Conservation (phyloP, 2,113 vertebrate species). For the Halcyon malimbica region DNA sequence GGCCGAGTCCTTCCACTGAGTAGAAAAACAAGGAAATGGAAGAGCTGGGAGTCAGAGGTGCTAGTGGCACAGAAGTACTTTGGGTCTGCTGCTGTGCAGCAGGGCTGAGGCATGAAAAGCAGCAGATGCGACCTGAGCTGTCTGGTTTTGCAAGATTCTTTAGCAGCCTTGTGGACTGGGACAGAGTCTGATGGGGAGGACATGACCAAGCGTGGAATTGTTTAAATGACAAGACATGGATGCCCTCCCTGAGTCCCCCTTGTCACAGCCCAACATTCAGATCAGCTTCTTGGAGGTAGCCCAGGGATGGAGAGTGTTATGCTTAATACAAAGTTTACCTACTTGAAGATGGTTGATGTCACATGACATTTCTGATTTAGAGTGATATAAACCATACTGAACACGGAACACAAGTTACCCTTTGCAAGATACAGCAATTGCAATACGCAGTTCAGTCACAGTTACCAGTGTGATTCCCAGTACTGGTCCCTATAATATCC, state of each 20-base stretch:
- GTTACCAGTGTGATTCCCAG: too few species aligned
- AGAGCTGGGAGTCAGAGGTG: not conserved
- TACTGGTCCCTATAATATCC: not conserved
- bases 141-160: not conserved
- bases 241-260: not conserved
- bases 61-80: too few species aligned
- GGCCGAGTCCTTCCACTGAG: not conserved
- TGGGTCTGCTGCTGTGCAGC: not conserved
- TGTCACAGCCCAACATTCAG: not conserved
- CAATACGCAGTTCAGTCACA: not conserved
- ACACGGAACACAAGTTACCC: not conserved
- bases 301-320: not conserved
- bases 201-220: not conserved
- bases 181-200: not conserved
- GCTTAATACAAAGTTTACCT: not conserved
- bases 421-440: not conserved
- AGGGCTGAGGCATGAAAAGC: not conserved
- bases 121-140: not conserved
- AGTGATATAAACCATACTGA: not conserved
- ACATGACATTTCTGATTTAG: not conserved
- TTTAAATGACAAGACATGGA: not conserved
- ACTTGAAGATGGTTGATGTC: not conserved
- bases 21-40: not conserved
- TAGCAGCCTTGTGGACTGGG: not conserved
- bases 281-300: not conserved